Evolutionary conservation across 2,888 invertebrate genomes (phyloP).

Genomic region (Beris morrisii): DNA sequence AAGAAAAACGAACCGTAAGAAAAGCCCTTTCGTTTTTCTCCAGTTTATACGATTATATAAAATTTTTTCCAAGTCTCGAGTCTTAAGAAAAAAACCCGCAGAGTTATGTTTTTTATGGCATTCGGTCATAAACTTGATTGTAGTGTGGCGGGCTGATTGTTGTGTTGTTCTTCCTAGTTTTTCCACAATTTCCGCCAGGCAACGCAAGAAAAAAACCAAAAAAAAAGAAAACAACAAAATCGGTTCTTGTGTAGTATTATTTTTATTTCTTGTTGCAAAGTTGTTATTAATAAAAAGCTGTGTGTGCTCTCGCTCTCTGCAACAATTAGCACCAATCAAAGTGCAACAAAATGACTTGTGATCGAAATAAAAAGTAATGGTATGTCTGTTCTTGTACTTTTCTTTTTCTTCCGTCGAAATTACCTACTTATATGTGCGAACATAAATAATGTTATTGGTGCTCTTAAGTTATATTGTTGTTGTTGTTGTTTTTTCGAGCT

Average conservation of each 20-base stretch:
- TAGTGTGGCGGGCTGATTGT: slow-evolving; percentile 42
- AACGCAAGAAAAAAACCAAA: slow-evolving; percentile 1
- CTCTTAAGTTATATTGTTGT: too few relatives aligned
- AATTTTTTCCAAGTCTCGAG: slow-evolving; percentile 21
- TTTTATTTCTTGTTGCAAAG: slow-evolving; percentile 28
- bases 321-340: slow-evolving; percentile 28
- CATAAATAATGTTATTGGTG: slow-evolving; percentile 13
- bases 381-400: slow-evolving; percentile 12
- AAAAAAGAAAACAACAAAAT: slow-evolving; percentile 20
- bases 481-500: too few relatives aligned
- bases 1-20: slow-evolving; percentile 28
- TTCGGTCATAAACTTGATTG: slow-evolving; percentile 56
- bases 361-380: slow-evolving; percentile 11
- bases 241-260: slow-evolving; percentile 22
- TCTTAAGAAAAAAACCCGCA: slow-evolving; percentile 43
- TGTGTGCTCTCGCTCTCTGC: slow-evolving; percentile 17
- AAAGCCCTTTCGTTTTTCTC: slow-evolving; percentile 32
- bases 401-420: slow-evolving; percentile 10
- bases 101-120: slow-evolving; percentile 56
- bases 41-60: slow-evolving; percentile 20
- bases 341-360: slow-evolving; percentile 22
- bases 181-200: slow-evolving; percentile 11
- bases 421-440: slow-evolving; percentile 11
- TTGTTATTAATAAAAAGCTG: slow-evolving; percentile 17
- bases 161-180: slow-evolving; percentile 35